Percentiles rank a stretch among this genome's conserved stretches.
phyloP scores from a whole-genome alignment of 2,797 vertebrate species.

The Mionectes olivaceus region DNA sequence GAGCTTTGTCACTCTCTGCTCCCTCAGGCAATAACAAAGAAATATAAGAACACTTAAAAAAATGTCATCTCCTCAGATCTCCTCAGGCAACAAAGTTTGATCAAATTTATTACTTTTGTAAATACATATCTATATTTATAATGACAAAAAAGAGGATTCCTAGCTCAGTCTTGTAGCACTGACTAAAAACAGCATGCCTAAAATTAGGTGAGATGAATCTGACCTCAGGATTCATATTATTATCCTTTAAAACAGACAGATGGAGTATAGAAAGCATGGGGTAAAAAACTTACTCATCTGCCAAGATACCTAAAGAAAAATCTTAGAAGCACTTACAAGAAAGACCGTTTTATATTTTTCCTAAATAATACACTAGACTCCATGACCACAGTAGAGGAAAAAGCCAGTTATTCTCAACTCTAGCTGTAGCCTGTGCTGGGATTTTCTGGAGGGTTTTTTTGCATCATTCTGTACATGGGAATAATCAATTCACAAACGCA shows the following conservation, averaged over 20 bases:
- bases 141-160: background rate
- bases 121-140: background rate
- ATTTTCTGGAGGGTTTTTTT: too few relatives aligned
- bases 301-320: background rate
- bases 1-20: background rate
- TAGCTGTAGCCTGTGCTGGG: background rate
- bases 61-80: background rate
- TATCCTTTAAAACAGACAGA: background rate
- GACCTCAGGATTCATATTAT: background rate
- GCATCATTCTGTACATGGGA: background rate
- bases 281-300: background rate
- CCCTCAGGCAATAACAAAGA: background rate
- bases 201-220: background rate
- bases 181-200: background rate
- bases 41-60: background rate
- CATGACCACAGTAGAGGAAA: background rate
- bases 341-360: background rate
- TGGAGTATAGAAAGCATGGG: background rate
- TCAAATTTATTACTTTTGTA: background rate
- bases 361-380: background rate
- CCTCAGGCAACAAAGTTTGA: background rate
- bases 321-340: background rate
- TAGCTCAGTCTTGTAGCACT: background rate
- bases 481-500: background rate
- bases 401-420: background rate